Base-by-base conservation (phyloP, 35 echinoderm and acorn worm genomes). In the Heliocidaris erythrogramma region DNA sequence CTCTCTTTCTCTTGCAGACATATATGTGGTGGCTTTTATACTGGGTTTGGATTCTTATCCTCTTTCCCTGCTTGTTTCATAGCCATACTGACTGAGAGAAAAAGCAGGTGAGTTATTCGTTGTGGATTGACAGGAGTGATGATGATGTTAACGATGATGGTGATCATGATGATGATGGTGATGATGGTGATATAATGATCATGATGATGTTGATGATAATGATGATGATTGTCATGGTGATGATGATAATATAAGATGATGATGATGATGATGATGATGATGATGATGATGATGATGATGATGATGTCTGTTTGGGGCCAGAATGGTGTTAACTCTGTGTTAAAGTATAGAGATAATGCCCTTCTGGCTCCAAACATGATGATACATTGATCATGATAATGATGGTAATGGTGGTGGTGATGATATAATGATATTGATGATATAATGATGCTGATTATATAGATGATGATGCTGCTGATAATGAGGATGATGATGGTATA, bases 171-270 rank as follows among this genome's bases (percentile, higher is more conserved):
- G 60, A 88, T 50, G 35, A 88, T 87, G 94, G 59, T 29, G 42
- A 48, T 86, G 94, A 94, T 85, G 93, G 85, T 86, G 32, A 94
- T 52, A 94, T 94, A 84, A 53, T 30, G 71, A 88, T 86, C 31
- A 88, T 94, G 94, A 49, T 78, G 42, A 5, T 86, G 94, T 35
- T 48, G 65, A 88, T 86, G 78, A 85, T 65, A 0, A 14, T 65
- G 60, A 2, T 65, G 60, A 65, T 65, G 60, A 65, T 65, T 12
- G 5, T 65, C 13, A 17, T 65, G 18, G 21, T 14, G 60, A 65
- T 65, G 60, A 12, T 9, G 9, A 59, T 9, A 59, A 12, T 1
- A 59, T 12, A 59, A 14, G 16, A 59, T 12, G 16, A 18, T 65
- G 60, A 21, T 65, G 18, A 16, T 21, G 18, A 14, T 65, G 60